A percentile compares a stretch with the other conserved stretches of the same genome.
Evolutionary conservation across 2,888 invertebrate species (phyloP).

Genomic region (Marronus borbonicus): DNA sequence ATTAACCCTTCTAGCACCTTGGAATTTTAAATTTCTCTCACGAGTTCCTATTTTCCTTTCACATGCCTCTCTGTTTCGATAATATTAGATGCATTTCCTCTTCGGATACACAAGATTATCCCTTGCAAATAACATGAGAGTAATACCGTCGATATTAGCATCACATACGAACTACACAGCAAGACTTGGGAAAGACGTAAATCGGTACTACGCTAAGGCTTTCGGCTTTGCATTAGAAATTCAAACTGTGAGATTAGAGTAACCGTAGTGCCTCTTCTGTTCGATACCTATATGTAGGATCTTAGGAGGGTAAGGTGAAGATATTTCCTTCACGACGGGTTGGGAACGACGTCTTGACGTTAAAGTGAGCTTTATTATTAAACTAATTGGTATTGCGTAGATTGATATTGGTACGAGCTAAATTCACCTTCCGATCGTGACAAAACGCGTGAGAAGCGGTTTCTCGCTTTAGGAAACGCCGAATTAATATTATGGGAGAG

Average conservation of each 20-base stretch:
- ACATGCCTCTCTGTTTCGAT: neutral
- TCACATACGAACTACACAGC: neutral
- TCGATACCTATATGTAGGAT: no score
- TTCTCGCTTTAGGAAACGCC: no score
- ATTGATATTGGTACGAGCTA: neutral
- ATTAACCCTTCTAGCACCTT: no score
- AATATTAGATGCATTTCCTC: neutral
- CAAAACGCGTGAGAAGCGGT: no score
- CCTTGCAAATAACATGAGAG: conserved; percentile 1
- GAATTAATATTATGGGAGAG: neutral
- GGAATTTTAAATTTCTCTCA: neutral
- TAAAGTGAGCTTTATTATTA: conserved; percentile 8
- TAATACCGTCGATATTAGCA: neutral
- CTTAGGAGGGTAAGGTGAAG: neutral
- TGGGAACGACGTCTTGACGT: neutral
- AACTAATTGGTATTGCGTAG: neutral
- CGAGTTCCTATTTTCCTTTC: neutral
- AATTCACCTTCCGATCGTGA: neutral
- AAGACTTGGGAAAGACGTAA: neutral
- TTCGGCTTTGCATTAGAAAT: conserved; percentile 15
- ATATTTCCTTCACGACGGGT: neutral
- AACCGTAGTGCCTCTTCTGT: neutral
- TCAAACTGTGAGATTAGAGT: neutral
- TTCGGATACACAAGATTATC: neutral
- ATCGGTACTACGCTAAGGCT: neutral